Base-by-base conservation (phyloP, 2,797 vertebrate genomes). In the Neosilurus mollespiculum region DNA sequence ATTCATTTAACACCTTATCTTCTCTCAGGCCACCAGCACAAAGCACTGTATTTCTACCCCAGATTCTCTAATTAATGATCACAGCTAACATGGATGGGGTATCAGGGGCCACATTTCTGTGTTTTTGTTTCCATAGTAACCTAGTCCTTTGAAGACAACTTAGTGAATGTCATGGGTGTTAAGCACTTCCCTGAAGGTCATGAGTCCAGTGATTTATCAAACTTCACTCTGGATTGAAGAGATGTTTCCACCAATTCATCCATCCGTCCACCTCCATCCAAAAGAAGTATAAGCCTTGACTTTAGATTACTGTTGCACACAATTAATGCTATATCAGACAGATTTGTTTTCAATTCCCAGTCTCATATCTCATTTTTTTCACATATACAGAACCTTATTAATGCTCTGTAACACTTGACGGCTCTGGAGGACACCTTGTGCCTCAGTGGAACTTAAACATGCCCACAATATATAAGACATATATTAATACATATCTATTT, bases 1-100 rank as follows among this genome's bases (percentile, higher is more conserved):
- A 80, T 53, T 82, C 34, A 26, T 72, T 78, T 54, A 77, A 81
- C 82, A 81, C 49, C 59, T 71, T 20, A 67, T 81, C 73, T 81
- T 18, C 2, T 69, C 80, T 49, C 20, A 65, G 71, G 58, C 80
- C 73, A 56, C 43, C 62, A 66, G 51, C 37, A n/a, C 26, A 83
- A 81, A 83, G 30, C 82, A 70, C 73, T 78, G 75, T 79, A 77
- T 88, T 86, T 83, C 85, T 75, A 80, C 79, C 16, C 20, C 71
- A 85, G 56, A 78, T 78, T 69, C 81, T 80, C 58, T 87, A 88
- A 88, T 87, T 88, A 88, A 86, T 86, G 70, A 65, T 83, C 78
- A 49, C 78, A 14, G 18, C 83, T 84, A 79, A 85, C 71, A 81
- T 30, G 62, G n/a, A 82, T 43, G 75, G 67, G 75, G 9, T 73